Conservation (phyloP, 2,888 invertebrate genomes). For the Tineola bisselliella region DNA sequence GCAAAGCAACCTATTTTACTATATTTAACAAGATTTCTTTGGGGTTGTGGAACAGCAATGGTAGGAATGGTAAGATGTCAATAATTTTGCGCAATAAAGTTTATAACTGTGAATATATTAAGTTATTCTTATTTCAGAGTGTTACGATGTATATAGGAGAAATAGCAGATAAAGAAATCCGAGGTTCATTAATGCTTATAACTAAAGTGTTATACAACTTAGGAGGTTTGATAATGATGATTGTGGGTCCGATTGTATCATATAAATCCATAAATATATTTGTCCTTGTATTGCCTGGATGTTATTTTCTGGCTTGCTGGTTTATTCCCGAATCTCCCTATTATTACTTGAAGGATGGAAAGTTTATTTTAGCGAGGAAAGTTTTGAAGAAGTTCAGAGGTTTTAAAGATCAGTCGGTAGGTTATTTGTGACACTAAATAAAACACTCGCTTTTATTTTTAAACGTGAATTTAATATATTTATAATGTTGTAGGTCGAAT, state of each 20-base stretch:
- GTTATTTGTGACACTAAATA: constrained; percentile 15
- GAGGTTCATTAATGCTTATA: constrained; percentile 38
- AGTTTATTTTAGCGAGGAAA: constrained; percentile 45
- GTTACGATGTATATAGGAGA: constrained; percentile 49
- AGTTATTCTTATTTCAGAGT: constrained; percentile 31
- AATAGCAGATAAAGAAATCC: constrained; percentile 49
- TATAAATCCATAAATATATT: constrained; percentile 46
- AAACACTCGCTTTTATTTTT: too few relatives aligned
- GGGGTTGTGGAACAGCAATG: constrained; percentile 60
- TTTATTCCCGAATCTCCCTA: constrained; percentile 72
- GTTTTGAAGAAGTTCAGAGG: constrained; percentile 47
- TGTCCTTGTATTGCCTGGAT: constrained; percentile 45
- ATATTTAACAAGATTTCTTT: constrained; percentile 50
- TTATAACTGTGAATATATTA: too few relatives aligned
- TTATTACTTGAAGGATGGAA: constrained; percentile 60
- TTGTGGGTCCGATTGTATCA: constrained; percentile 42
- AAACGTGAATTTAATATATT: too few relatives aligned
- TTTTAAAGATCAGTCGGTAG: constrained; percentile 32
- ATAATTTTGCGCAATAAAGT: too few relatives aligned
- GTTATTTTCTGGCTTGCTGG: constrained; percentile 52
- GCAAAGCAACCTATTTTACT: constrained; percentile 50
- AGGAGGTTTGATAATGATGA: constrained; percentile 45
- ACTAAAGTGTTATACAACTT: constrained; percentile 42
- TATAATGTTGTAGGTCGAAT: too few relatives aligned
- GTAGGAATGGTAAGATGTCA: constrained; percentile 37